These are phyloP conservation scores for Microvelia longipes DNA, from an alignment of 1,140 invertebrate genomes.

Conservation along the genomic window DNA sequence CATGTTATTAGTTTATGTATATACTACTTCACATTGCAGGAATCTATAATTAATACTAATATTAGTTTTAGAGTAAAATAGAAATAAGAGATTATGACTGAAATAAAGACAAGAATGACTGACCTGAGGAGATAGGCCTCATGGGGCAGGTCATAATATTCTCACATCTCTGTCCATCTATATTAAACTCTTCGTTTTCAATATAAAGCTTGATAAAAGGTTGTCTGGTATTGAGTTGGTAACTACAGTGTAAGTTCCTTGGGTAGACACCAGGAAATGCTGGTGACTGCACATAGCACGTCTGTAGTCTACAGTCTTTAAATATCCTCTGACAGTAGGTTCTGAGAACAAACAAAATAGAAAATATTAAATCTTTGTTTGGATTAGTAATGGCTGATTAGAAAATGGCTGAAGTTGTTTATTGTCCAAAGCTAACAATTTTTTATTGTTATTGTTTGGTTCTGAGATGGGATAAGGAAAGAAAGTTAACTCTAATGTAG, in stretches of 20 bases:
- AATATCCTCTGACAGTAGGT: constrained; percentile 77
- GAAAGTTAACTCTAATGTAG: too few relatives aligned
- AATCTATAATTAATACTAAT: too few relatives aligned
- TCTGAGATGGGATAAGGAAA: too few relatives aligned
- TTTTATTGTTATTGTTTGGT: too few relatives aligned
- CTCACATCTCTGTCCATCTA: constrained; percentile 81
- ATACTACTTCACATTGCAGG: too few relatives aligned
- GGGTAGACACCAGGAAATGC: constrained; percentile 85
- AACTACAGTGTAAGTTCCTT: constrained; percentile 72
- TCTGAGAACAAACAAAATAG: constrained; percentile 31
- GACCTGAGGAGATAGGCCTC: constrained; percentile 68
- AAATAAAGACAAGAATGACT: too few relatives aligned
- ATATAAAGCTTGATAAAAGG: constrained; percentile 84
- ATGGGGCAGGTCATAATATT: constrained; percentile 90
- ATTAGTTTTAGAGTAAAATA: too few relatives aligned
- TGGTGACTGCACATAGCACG: constrained; percentile 81
- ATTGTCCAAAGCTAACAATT: too few relatives aligned
- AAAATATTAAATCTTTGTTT: constrained; percentile 1
- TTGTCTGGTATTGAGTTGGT: constrained; percentile 67
- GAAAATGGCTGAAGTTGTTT: too few relatives aligned
- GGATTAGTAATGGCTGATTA: too few relatives aligned
- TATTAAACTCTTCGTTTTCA: constrained; percentile 84
- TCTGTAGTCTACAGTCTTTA: constrained; percentile 68
- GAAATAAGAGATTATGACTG: too few relatives aligned
- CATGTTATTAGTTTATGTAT: too few relatives aligned